A percentile compares a stretch with the other conserved stretches of the same genome.
Conservation (phyloP, 2,797 vertebrate species). For the Acanthiza pusilla region DNA sequence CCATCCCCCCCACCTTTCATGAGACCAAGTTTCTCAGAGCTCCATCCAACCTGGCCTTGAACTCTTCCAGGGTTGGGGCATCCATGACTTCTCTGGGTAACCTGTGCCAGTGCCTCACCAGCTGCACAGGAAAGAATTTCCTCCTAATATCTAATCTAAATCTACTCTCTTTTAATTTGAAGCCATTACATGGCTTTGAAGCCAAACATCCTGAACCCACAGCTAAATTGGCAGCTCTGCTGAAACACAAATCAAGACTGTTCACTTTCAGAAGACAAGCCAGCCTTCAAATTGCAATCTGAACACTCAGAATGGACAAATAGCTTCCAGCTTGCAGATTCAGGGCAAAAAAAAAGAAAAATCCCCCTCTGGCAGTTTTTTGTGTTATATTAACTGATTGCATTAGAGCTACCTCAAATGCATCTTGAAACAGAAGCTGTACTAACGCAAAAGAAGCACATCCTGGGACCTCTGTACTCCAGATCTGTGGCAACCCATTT, state of each 20-base stretch:
- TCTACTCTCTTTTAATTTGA: background rate
- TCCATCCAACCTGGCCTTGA: background rate
- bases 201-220: background rate
- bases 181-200: background rate
- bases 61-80: background rate
- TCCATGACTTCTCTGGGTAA: background rate
- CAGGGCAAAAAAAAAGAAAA: background rate
- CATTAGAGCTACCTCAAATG: background rate
- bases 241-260: background rate
- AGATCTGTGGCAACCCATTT: background rate
- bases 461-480: background rate
- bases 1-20: background rate
- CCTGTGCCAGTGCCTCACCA: background rate
- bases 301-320: background rate
- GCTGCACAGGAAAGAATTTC: background rate
- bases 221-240: background rate
- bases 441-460: background rate
- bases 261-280: background rate
- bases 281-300: background rate
- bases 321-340: background rate
- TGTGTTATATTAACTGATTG: background rate
- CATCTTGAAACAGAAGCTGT: background rate
- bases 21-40: background rate
- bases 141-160: background rate
- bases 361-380: background rate